Percentiles rank a stretch among this genome's conserved stretches.
Conservation (phyloP, 2,888 invertebrate species). For the Chymomyza amoena region DNA sequence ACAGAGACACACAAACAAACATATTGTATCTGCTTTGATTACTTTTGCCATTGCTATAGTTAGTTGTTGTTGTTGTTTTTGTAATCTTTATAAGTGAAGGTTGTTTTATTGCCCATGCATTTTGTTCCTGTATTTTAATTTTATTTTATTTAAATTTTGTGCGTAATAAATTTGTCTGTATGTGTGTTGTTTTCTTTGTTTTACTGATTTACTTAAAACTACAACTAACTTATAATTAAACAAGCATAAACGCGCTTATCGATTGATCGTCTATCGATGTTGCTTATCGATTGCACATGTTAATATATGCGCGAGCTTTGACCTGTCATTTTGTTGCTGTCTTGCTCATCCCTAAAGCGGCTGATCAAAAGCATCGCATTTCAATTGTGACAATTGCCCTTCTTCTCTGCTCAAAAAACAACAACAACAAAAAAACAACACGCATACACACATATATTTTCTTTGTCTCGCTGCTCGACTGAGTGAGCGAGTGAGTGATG, state of each 20-base stretch:
- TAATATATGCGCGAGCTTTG: not conserved
- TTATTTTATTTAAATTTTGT: not conserved
- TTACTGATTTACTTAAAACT: not conserved
- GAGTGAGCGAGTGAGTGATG: no score
- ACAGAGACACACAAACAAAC: slow-evolving; percentile 16
- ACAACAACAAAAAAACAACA: slow-evolving; percentile 41
- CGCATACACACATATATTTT: slow-evolving; percentile 16
- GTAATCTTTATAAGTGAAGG: slow-evolving; percentile 1
- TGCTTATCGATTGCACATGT: not conserved
- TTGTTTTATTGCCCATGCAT: not conserved
- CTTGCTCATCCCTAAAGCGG: not conserved
- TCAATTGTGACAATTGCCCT: not conserved
- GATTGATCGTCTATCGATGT: not conserved
- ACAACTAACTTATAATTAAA: not conserved
- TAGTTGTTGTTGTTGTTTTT: not conserved
- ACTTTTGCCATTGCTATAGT: not conserved
- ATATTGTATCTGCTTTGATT: not conserved
- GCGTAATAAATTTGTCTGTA: not conserved
- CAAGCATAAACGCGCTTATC: not conserved
- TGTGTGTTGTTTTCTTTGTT: not conserved
- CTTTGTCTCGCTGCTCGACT: not conserved
- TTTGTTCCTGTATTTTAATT: not conserved
- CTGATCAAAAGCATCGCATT: not conserved
- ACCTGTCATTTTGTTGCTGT: not conserved
- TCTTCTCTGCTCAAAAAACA: slow-evolving; percentile 15